Evolutionary conservation across 2,113 vertebrate genomes (phyloP), one percentile per base, ranked within the genome.

Genomic region (Nycticebus coucang): DNA sequence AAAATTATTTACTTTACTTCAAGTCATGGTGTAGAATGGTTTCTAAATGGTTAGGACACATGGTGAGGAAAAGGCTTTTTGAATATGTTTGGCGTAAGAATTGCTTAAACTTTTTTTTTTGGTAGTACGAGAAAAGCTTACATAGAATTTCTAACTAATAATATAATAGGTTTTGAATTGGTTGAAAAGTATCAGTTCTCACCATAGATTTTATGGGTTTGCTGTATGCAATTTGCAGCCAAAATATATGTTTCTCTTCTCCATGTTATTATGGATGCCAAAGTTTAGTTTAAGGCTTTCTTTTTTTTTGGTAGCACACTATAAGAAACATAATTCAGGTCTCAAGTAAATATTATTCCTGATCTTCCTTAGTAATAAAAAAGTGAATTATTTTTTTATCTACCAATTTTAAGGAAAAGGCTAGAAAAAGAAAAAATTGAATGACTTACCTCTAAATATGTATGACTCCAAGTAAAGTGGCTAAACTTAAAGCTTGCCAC

Each of bases 131-230:
- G 2, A 82, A 91, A 95, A 89, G 28, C 37, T 95, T 92, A 95
- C 57, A 82, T 78, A 92, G 45, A 94, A 77, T 82, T 60, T 55
- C 41, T 82, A 95, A 88, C 21, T 66, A 15, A 21, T 26, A 92
- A 62, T 2, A 64, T 22, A 84, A 66, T 72, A 81, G 14, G 4
- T 78, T 50, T 50, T 50, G 45, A 50, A 50, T 50, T 9, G 45
- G 45, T 50, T 50, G 45, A 50, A 50, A 50, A 50, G 45, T 98
- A 97, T 98, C 96, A 97, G 97, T 98, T 98, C 97, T 97, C 75
- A 77, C 97, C 97, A 97, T 95, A 97, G 35, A 97, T 98, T 98
- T 98, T 98, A 97, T 59, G 0, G 93, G 87, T 84, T 72, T 77
- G 97, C 84, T 95, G 84, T 96, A 81, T n/a, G 66, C 24, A 97